Evolutionary conservation across 92 coral and sea anemone species (phyloP).

Genomic region (Bergia puertoricense): DNA sequence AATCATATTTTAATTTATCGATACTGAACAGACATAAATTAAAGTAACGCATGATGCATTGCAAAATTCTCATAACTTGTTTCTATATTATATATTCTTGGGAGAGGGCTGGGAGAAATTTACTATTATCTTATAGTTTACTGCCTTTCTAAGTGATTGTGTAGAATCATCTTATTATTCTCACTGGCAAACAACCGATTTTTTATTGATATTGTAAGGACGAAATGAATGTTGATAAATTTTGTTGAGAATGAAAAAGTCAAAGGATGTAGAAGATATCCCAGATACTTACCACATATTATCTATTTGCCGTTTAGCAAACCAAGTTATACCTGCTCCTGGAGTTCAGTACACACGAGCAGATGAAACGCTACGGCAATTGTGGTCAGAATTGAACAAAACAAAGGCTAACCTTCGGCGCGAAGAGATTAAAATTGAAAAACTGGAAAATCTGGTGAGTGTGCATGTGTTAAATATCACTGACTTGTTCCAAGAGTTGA

Average conservation of each 20-base stretch:
- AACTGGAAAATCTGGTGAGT: slow-evolving; percentile 14
- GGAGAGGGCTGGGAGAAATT: neutral
- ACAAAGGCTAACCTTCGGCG: slow-evolving; percentile 9
- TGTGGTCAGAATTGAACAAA: slow-evolving; percentile 21
- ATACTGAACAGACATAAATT: too few species aligned
- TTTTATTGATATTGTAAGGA: too few species aligned
- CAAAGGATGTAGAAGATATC: neutral
- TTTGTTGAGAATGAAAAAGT: neutral
- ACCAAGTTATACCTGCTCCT: neutral
- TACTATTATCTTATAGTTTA: neutral
- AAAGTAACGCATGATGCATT: neutral
- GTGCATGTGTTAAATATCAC: neutral
- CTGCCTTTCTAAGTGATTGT: too few species aligned
- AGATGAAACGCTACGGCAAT: neutral
- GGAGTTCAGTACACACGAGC: neutral
- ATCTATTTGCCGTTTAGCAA: neutral
- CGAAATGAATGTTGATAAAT: too few species aligned
- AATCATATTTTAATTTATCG: too few species aligned
- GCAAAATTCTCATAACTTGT: neutral
- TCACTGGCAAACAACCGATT: neutral
- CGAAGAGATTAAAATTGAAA: neutral
- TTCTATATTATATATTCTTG: neutral
- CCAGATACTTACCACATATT: neutral
- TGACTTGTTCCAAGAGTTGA: neutral
- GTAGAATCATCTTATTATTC: neutral